Evolutionary conservation across 2,797 vertebrate species (phyloP).

Genomic region (Brachyrhaphis roseni): DNA sequence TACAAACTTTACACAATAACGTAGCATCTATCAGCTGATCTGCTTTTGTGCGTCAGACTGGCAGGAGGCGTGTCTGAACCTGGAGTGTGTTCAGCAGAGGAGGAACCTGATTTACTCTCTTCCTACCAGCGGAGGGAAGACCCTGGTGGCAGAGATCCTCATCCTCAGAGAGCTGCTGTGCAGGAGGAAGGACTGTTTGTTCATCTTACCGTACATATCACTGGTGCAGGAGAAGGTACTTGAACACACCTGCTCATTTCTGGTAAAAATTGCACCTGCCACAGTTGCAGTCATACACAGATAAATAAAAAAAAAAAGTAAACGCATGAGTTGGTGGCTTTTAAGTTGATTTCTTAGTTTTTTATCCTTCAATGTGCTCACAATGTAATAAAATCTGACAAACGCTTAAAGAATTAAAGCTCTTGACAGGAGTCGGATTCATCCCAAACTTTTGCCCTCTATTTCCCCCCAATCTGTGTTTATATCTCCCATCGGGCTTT

Average conservation of each 20-base stretch:
- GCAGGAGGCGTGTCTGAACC: conserved; percentile 91
- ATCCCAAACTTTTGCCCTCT: background rate
- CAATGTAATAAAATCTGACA: background rate
- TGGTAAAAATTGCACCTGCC: background rate
- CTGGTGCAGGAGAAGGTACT: conserved; percentile 97
- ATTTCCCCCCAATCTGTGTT: background rate
- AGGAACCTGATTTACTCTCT: conserved; percentile 96
- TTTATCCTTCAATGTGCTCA: background rate
- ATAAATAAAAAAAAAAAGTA: background rate
- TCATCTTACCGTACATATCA: conserved; percentile 93
- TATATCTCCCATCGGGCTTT: background rate
- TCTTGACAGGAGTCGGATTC: background rate
- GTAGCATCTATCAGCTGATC: background rate
- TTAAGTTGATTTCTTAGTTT: background rate
- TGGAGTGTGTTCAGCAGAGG: conserved; percentile 87
- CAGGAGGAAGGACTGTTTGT: conserved; percentile 88
- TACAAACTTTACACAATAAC: background rate
- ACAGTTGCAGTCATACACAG: background rate
- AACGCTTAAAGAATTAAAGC: background rate
- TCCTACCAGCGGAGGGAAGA: conserved; percentile 96
- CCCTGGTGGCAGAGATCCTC: conserved; percentile 95
- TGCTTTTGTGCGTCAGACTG: conserved; percentile 82
- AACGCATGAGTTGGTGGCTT: background rate
- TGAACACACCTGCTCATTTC: background rate
- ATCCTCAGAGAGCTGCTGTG: conserved; percentile 93